These are phyloP conservation scores for Catagonus wagneri DNA, from an alignment of 2,113 vertebrate species.

Conservation along the genomic window DNA sequence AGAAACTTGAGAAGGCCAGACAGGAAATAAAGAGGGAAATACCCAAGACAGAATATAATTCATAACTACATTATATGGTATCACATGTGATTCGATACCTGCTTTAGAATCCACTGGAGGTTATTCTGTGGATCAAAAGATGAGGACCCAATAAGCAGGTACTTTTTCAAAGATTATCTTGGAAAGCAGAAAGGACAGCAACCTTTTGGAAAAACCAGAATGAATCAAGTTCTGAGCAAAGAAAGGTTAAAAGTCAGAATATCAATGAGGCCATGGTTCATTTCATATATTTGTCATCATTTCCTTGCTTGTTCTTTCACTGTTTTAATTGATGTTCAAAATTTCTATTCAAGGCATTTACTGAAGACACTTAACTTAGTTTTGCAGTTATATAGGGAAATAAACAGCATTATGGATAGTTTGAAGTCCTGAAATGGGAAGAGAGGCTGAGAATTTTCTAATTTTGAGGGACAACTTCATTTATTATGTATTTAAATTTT, in stretches of 20 bases:
- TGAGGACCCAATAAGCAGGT: not conserved
- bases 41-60: not conserved
- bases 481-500: not conserved
- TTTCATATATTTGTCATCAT: not conserved
- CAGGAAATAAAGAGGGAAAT: not conserved
- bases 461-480: not conserved
- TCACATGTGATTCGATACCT: not conserved
- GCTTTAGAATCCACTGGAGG: not conserved
- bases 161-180: not conserved
- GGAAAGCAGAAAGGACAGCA: not conserved
- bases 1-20: not conserved
- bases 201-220: not conserved
- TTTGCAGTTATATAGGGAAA: not conserved
- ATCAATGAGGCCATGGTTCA: not conserved
- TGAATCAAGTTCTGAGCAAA: constrained; percentile 6
- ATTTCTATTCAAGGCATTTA: not conserved
- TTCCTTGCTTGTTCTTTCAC: not conserved
- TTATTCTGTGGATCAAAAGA: not conserved
- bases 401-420: not conserved
- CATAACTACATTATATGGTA: not conserved
- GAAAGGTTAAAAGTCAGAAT: not conserved
- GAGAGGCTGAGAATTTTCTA: not conserved
- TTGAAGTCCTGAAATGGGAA: constrained; percentile 16
- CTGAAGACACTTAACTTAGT: not conserved
- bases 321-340: not conserved